Percentiles rank a stretch among this genome's conserved stretches.
Evolutionary conservation across 2,797 vertebrate species (phyloP).

Genomic region (Odontamblyopus lacepedii): DNA sequence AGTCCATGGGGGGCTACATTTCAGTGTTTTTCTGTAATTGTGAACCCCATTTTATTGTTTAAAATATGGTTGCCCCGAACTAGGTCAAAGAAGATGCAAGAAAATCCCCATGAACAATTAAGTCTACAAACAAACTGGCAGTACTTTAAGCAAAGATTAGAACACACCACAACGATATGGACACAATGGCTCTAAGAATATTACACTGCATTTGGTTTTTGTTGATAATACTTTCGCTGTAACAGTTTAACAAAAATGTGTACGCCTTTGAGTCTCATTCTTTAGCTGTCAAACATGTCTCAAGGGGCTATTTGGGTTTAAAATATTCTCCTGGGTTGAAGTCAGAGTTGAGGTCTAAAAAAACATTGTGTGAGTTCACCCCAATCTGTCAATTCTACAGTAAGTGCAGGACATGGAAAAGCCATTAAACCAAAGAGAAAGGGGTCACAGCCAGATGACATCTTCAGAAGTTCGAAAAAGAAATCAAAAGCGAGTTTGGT

Average conservation of each 20-base stretch:
- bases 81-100: too few relatives aligned
- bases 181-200: neutral
- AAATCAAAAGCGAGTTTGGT: neutral
- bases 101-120: too few relatives aligned
- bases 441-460: neutral
- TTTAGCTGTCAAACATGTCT: neutral
- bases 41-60: too few relatives aligned
- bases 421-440: neutral
- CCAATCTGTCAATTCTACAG: slow-evolving; percentile 4
- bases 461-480: neutral
- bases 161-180: too few relatives aligned
- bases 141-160: too few relatives aligned
- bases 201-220: neutral
- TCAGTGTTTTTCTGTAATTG: too few relatives aligned
- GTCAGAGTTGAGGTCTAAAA: slow-evolving; percentile 1
- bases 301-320: neutral
- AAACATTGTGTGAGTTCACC: neutral
- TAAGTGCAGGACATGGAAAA: slow-evolving; percentile 6
- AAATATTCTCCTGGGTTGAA: neutral
- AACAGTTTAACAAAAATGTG: neutral
- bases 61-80: too few relatives aligned
- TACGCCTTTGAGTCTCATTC: neutral
- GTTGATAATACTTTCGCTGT: neutral
- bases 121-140: too few relatives aligned
- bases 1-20: too few relatives aligned